Conservation (phyloP, 2,113 vertebrate species). For the Silurus glanis region DNA sequence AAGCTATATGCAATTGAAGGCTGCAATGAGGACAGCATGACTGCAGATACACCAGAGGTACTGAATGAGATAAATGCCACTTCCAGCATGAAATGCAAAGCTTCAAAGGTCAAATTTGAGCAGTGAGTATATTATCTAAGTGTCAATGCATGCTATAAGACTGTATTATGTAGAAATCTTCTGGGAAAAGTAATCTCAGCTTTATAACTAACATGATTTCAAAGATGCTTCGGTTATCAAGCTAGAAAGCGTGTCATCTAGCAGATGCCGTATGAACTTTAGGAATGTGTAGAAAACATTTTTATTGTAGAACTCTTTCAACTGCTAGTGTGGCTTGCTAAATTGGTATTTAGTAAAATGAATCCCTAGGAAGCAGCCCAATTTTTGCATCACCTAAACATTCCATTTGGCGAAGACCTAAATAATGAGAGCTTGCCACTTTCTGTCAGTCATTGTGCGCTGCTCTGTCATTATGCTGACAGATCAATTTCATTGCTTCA, state of each 20-base stretch:
- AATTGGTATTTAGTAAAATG: slow-evolving; percentile 17
- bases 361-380: not conserved
- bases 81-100: slow-evolving; percentile 53
- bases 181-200: not conserved
- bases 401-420: not conserved
- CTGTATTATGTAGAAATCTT: not conserved
- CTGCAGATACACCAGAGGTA: slow-evolving; percentile 22
- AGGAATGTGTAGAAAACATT: slow-evolving; percentile 1
- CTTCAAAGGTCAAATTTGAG: slow-evolving; percentile 69
- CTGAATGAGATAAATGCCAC: slow-evolving; percentile 54
- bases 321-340: not conserved
- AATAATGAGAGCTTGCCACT: slow-evolving; percentile 5
- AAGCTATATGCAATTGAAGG: slow-evolving; percentile 20
- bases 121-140: slow-evolving; percentile 68
- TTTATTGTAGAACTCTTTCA: not conserved
- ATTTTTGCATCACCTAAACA: slow-evolving; percentile 19
- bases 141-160: slow-evolving; percentile 19
- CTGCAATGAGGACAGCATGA: slow-evolving; percentile 13
- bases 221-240: not conserved
- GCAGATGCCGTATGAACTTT: not conserved
- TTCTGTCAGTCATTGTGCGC: slow-evolving; percentile 37
- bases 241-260: not conserved
- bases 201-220: not conserved
- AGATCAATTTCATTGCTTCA: slow-evolving; percentile 45
- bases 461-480: slow-evolving; percentile 31